Evolutionary conservation across 1,140 invertebrate species (phyloP).

Genomic region (Ruditapes philippinarum): DNA sequence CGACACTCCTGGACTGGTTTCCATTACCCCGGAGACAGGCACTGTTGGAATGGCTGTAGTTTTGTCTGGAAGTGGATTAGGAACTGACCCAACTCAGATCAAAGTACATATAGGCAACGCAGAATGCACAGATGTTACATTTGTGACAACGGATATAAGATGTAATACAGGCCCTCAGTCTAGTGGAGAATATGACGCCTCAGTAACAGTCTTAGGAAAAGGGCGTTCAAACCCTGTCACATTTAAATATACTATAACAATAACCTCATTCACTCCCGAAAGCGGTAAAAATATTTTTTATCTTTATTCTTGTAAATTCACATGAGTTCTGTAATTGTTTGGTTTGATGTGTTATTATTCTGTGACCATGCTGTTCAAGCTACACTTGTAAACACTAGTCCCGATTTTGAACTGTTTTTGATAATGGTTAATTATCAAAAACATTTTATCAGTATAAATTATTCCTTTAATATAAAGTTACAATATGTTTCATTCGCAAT

Average conservation of each 20-base stretch:
- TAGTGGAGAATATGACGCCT: conserved; percentile 67
- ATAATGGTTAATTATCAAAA: no score
- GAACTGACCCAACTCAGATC: conserved; percentile 36
- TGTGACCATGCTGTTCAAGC: no score
- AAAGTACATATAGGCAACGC: conserved; percentile 70
- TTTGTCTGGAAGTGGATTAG: conserved; percentile 72
- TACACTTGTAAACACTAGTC: no score
- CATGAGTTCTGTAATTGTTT: no score
- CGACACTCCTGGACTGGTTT: conserved; percentile 71
- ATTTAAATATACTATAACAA: conserved; percentile 75
- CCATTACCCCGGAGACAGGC: conserved; percentile 53
- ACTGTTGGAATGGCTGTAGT: conserved; percentile 52
- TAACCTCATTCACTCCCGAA: conserved; percentile 66
- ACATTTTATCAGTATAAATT: no score
- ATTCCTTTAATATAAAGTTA: no score
- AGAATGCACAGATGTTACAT: conserved; percentile 58
- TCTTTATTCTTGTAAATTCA: no score
- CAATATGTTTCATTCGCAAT: no score
- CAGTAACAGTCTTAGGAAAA: conserved; percentile 70
- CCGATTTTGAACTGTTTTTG: no score
- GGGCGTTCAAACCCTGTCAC: conserved; percentile 68
- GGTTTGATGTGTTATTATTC: no score
- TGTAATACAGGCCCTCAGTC: conserved; percentile 73
- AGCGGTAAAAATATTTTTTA: conserved; percentile 69
- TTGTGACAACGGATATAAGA: conserved; percentile 57